Evolutionary conservation across 2,113 vertebrate species (phyloP).

Genomic region (Ancistrus triradiatus): DNA sequence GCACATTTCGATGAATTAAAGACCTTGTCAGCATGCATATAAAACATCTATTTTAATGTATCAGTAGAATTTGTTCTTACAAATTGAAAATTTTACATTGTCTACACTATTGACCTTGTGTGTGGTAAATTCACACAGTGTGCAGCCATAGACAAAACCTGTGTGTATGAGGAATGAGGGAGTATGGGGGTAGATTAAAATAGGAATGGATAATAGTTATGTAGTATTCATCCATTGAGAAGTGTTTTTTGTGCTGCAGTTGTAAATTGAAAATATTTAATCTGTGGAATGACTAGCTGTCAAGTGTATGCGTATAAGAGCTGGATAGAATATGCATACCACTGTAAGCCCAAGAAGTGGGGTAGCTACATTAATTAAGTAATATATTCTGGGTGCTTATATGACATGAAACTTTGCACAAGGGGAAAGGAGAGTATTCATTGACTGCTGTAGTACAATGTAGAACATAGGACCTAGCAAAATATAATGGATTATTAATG

Average conservation of each 20-base stretch:
- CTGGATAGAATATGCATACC: not conserved
- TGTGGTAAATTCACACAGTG: not conserved
- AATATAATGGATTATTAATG: not conserved
- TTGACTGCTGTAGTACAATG: too few relatives aligned
- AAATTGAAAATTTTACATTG: not conserved
- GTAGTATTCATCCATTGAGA: too few relatives aligned
- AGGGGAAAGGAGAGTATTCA: too few relatives aligned
- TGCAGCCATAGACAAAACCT: not conserved
- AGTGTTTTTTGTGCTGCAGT: too few relatives aligned
- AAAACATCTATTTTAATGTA: not conserved
- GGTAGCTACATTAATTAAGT: not conserved
- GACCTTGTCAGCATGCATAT: not conserved
- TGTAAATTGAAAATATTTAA: not conserved
- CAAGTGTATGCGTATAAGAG: not conserved
- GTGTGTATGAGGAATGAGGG: not conserved
- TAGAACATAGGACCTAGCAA: too few relatives aligned
- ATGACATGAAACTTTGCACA: not conserved
- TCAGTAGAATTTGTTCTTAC: not conserved
- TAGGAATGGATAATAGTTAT: too few relatives aligned
- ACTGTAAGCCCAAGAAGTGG: not conserved
- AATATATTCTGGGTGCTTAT: too few relatives aligned
- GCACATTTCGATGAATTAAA: not conserved
- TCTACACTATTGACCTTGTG: conserved; percentile 11
- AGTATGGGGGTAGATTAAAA: not conserved
- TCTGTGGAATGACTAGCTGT: not conserved